These are phyloP conservation scores for Alosa alosa DNA, from an alignment of 2,113 vertebrate species.

Conservation along the genomic window DNA sequence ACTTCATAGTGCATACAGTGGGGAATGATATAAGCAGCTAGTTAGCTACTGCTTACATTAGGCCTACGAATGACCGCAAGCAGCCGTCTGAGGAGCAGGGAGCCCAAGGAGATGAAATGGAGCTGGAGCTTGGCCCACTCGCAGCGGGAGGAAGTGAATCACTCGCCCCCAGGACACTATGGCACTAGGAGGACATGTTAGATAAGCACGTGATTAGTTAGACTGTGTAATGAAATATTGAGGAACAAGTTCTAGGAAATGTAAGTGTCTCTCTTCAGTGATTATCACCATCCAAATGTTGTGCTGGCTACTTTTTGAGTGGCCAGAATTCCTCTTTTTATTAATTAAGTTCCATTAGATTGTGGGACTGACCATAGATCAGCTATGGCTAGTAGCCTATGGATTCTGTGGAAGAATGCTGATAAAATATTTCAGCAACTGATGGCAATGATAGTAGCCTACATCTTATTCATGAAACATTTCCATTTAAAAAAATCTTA, in stretches of 20 bases:
- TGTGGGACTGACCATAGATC: not conserved
- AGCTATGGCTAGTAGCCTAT: not conserved
- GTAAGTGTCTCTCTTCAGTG: not conserved
- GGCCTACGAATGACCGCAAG: constrained; percentile 49
- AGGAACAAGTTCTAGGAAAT: not conserved
- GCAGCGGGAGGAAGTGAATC: not conserved
- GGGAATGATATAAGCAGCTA: constrained; percentile 47
- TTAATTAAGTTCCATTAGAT: not conserved
- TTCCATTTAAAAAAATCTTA: not conserved
- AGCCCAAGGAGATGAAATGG: constrained; percentile 38
- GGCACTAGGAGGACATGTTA: not conserved
- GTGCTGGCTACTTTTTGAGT: not conserved
- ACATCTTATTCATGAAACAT: not conserved
- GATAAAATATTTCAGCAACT: not conserved
- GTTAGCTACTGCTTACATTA: constrained; percentile 51
- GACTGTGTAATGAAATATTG: not conserved
- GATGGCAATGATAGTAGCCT: not conserved
- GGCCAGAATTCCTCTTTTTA: not conserved
- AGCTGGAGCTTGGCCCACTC: constrained; percentile 22
- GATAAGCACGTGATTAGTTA: not conserved
- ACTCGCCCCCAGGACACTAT: not conserved
- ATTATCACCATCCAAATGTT: not conserved
- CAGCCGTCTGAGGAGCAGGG: constrained; percentile 27
- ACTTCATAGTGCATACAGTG: constrained; percentile 43
- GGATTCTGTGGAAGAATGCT: not conserved